Conservation (phyloP, 2,113 vertebrate species). For the Noctilio leporinus region DNA sequence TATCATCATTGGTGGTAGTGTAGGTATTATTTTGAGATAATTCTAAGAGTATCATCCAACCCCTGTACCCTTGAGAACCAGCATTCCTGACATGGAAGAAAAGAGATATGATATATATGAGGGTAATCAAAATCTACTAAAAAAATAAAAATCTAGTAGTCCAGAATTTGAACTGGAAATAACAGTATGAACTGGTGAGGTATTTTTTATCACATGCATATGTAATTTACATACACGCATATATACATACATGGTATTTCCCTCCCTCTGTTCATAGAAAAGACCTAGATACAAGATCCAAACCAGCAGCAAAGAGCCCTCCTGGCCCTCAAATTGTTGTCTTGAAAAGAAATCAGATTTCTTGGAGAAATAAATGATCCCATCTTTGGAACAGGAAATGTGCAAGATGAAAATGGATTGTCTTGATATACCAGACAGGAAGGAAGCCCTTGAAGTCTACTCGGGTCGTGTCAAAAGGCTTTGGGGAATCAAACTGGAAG, state of each 20-base stretch:
- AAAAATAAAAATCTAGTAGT: background rate
- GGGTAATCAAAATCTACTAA: background rate
- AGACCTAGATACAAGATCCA: background rate
- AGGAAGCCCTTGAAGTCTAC: background rate
- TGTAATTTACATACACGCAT: background rate
- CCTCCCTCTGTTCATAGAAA: background rate
- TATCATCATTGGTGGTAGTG: background rate
- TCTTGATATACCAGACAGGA: background rate
- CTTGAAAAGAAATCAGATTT: background rate
- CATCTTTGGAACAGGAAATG: background rate
- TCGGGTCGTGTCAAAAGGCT: background rate
- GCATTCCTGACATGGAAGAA: background rate
- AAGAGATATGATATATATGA: background rate
- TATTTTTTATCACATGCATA: background rate
- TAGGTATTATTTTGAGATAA: background rate
- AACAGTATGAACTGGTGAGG: background rate
- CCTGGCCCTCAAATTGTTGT: background rate
- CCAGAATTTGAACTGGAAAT: background rate
- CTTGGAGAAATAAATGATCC: background rate
- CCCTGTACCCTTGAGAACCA: background rate
- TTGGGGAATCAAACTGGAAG: background rate
- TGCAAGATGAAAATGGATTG: background rate
- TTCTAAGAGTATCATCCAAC: background rate
- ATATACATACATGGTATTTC: background rate
- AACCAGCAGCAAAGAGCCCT: background rate